A percentile compares a stretch with the other conserved stretches of the same genome.
These are phyloP conservation scores for Slavum lentiscoides DNA, from an alignment of 2,888 invertebrate genomes.

Conservation along the genomic window DNA sequence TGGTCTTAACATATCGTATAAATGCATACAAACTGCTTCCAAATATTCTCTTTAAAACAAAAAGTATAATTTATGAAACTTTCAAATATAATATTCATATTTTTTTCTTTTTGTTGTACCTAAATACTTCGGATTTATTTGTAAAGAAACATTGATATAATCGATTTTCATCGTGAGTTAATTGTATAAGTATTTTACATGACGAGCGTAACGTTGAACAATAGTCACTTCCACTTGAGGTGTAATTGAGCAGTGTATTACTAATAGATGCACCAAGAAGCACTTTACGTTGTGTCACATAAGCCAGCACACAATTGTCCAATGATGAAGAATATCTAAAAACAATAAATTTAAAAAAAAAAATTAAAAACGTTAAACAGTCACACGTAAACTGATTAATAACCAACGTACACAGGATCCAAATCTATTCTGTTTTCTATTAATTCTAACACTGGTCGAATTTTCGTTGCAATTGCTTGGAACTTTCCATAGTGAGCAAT, in stretches of 20 bases:
- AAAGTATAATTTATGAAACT: not conserved
- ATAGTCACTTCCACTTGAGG: conserved; percentile 64
- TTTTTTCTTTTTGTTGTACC: conserved; percentile 61
- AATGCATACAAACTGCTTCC: conserved; percentile 79
- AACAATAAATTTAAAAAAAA: not conserved
- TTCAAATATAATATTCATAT: not conserved
- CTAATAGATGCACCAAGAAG: conserved; percentile 53
- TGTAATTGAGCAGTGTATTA: conserved; percentile 47
- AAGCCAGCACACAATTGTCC: conserved; percentile 50
- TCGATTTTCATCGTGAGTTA: conserved; percentile 92
- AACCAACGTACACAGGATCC: conserved; percentile 69
- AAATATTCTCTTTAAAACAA: conserved; percentile 71
- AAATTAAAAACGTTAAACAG: conserved; percentile 19
- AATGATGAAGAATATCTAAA: conserved; percentile 52
- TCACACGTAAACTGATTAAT: not conserved
- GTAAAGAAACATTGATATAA: conserved; percentile 90
- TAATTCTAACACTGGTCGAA: conserved; percentile 78
- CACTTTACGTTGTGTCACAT: conserved; percentile 51
- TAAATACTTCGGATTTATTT: conserved; percentile 68
- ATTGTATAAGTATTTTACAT: conserved; percentile 86
- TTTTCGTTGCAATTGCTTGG: conserved; percentile 84
- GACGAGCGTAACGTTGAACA: conserved; percentile 84
- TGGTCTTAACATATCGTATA: conserved; percentile 92
- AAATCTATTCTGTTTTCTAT: conserved; percentile 77
- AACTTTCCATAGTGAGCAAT: conserved; percentile 93